Conservation (phyloP, 2,113 vertebrate genomes). For the Lota lota region DNA sequence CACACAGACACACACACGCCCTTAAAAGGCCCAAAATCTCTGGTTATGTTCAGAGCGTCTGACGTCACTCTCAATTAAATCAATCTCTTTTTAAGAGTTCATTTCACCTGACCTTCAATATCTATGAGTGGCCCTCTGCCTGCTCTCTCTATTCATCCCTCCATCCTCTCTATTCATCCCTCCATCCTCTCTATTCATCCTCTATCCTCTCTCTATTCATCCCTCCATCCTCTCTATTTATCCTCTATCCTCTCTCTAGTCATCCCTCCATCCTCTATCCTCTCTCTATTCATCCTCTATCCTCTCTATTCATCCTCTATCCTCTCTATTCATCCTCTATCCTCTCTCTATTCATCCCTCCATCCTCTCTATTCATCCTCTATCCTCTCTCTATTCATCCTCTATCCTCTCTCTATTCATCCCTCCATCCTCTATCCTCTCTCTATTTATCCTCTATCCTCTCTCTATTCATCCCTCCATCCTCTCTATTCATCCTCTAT, state of each 20-base stretch:
- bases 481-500: neutral
- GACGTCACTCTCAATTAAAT: slow-evolving; percentile 55
- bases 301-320: too few species aligned
- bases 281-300: neutral
- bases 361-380: neutral
- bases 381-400: neutral
- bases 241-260: slow-evolving; percentile 44
- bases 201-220: too few species aligned
- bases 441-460: neutral
- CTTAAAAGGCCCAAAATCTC: slow-evolving; percentile 24
- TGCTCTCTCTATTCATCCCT: slow-evolving; percentile 17
- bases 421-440: too few species aligned
- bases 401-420: neutral
- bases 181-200: too few species aligned
- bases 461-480: neutral
- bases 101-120: slow-evolving; percentile 60
- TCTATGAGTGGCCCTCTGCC: slow-evolving; percentile 38
- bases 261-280: slow-evolving; percentile 26
- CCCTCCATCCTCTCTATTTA: neutral
- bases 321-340: too few species aligned
- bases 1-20: neutral
- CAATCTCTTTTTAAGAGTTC: slow-evolving; percentile 53
- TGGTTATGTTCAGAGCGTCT: slow-evolving; percentile 44
- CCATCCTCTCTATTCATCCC: too few species aligned
- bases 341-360: neutral